Evolutionary conservation across 2,113 vertebrate species (phyloP), one percentile per base, ranked within the genome.

Genomic region (Melospiza georgiana): DNA sequence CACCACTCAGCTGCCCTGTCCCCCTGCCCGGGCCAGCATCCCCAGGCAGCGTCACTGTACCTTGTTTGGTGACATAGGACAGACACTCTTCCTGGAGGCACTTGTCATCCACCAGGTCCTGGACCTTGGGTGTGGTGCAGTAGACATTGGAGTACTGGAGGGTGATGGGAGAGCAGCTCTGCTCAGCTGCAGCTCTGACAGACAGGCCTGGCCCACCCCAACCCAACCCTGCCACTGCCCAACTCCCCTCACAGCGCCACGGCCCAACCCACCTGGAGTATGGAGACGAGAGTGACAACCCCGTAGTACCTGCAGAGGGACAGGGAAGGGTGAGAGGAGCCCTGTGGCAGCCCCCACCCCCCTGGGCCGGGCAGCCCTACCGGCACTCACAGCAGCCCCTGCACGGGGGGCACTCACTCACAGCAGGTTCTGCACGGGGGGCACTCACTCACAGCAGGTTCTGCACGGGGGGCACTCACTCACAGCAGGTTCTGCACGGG

Each of bases 121-220:
- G 99, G 58, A 99, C 99, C 96, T 98, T 99, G 0, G 99, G 99
- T 0, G 99, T 99, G 16, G 99, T 99, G 96, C 99, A 99, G 96
- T 99, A 99, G 58, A 99, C 99, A 7, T 99, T 99, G 77, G 99
- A 99, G 85, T 99, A 99, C 99, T 99, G 91, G 31, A 83, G 20
- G 49, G 58, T 21, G 54, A 18, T 83, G 63, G 20, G 94, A 84
- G 78, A 80, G 1, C 35, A 71, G 43, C 48, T 57, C 65, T 67
- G 67, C 52, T 93, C 37, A 66, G 89, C 43, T 24, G 9, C 0
- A 0, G 39, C 44, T 82, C 30, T 0, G 2, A 65, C 23, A 58
- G n/a, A 37, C 25, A 37, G 27, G 54, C 37, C 31, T 0, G 0
- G 28, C 33, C 65, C 0, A 0, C n/a, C 31, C 55, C 2, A 48